A percentile compares a stretch with the other conserved stretches of the same genome.
phyloP scores from a whole-genome alignment of 2,797 vertebrate species.

The Coluber constrictor region DNA sequence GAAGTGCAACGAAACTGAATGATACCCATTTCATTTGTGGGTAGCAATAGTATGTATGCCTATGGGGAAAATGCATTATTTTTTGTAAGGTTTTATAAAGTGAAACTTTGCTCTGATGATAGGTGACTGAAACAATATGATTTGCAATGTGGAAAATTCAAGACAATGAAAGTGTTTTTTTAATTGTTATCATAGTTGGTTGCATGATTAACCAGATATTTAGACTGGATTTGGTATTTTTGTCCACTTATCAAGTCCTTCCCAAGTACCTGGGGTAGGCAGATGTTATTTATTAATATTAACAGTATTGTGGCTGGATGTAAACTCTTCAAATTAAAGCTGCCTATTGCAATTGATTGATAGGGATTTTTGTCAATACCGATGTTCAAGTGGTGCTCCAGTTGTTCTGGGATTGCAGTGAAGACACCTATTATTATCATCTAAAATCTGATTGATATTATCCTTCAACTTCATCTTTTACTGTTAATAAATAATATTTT shows the following conservation, averaged over 20 bases:
- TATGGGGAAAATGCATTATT: slow-evolving; percentile 1
- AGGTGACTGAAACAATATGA: background rate
- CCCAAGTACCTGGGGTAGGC: background rate
- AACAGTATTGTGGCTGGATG: background rate
- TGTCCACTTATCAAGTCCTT: background rate
- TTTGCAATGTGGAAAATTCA: background rate
- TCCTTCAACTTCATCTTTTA: background rate
- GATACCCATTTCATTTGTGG: slow-evolving; percentile 18
- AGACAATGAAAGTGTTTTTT: background rate
- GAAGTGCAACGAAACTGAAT: slow-evolving; percentile 21
- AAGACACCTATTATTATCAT: background rate
- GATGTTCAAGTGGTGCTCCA: background rate
- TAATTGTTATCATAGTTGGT: background rate
- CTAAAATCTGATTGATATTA: background rate
- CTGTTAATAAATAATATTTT: background rate
- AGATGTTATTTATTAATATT: background rate
- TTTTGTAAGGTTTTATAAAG: slow-evolving; percentile 2
- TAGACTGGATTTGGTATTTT: background rate
- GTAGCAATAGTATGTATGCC: slow-evolving; percentile 11
- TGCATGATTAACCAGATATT: background rate
- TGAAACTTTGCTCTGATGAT: slow-evolving; percentile 5
- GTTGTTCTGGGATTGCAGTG: background rate
- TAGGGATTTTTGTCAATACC: background rate
- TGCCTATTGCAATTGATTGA: background rate
- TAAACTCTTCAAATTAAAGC: background rate